Base-by-base conservation (phyloP, 2,888 invertebrate genomes). In the Fragum sueziense region DNA sequence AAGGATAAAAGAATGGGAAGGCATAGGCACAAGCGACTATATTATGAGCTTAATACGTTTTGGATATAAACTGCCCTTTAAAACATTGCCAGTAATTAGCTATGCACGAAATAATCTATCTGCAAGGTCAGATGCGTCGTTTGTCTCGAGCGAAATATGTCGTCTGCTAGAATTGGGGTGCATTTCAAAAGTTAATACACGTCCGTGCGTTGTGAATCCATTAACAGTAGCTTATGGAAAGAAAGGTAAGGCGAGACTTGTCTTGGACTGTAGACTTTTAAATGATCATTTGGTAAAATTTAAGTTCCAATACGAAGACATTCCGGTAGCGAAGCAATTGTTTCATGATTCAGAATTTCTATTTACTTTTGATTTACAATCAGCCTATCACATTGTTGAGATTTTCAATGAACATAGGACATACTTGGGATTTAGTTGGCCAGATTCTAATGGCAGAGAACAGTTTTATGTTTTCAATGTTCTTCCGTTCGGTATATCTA, bases 381-480 rank as follows among this genome's bases (percentile, higher is more conserved):
- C 62, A 14, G 80, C 81, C 34, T 81, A 78, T 73, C 81, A 78
- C 65, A 75, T 78, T 62, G 54, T 78, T 2, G 65, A 74, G 20
- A 52, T 74, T 22, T 52, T 52, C 67, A 67, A 52, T 22, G 74
- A 54, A 22, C 69, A 69, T 47, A 17, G 47, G 22, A 68, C 51
- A 7, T 70, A 41, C 51, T 27, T 70, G 27, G 70, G 75, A 31
- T 76, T 76, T 27, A 41, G 41, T 17, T 76, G 70, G 70, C 14
- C 37, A 7, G 52, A 70, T 47, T 17, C 11, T 6, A n/a, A 62
- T 9, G 70, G 41, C 31, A 70, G 33, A 0, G 31, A 20, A 4
- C 52, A 9, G 4, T 67, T 52, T 41, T 71, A n/a, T 41, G 68
- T 69, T 25, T 70, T 70, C 25, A 74, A 70, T 25, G 74, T 70